These are phyloP conservation scores for Piscicola geometra DNA, from an alignment of 2,888 invertebrate species.

Conservation along the genomic window DNA sequence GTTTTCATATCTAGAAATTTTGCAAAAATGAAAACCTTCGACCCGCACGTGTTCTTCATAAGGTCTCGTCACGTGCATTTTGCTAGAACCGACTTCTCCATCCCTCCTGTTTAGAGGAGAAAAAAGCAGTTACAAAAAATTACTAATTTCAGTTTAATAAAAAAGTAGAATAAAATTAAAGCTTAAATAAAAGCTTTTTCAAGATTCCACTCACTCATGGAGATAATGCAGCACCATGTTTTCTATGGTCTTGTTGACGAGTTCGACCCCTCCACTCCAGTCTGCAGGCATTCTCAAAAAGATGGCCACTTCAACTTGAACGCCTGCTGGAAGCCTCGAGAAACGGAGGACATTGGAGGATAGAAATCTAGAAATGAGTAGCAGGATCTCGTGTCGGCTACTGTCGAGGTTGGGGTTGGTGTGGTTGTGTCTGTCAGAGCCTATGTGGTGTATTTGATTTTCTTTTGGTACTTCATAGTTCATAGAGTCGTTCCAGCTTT, in stretches of 20 bases:
- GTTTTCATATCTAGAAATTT: no score
- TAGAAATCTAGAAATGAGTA: neutral
- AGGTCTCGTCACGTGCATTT: conserved; percentile 19
- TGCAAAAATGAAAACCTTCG: no score
- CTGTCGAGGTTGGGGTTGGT: neutral
- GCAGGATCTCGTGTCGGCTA: neutral
- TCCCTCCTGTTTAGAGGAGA: neutral
- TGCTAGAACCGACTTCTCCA: conserved; percentile 17
- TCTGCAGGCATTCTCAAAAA: no score
- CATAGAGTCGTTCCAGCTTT: neutral
- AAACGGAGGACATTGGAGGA: conserved; percentile 18
- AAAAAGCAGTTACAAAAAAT: neutral
- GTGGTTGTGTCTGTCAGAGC: neutral
- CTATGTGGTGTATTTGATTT: neutral
- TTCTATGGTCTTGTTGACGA: conserved; percentile 16
- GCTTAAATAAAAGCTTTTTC: no score
- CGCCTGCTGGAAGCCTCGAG: neutral
- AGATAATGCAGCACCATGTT: conserved; percentile 14
- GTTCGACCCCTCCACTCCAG: no score
- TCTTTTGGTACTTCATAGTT: neutral
- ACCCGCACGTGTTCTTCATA: conserved; percentile 4
- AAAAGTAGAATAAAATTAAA: no score
- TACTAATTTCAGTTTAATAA: neutral
- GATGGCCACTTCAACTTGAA: conserved; percentile 20
- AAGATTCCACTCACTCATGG: neutral